Conservation (phyloP, 1,140 invertebrate genomes). For the Penaeus chinensis region DNA sequence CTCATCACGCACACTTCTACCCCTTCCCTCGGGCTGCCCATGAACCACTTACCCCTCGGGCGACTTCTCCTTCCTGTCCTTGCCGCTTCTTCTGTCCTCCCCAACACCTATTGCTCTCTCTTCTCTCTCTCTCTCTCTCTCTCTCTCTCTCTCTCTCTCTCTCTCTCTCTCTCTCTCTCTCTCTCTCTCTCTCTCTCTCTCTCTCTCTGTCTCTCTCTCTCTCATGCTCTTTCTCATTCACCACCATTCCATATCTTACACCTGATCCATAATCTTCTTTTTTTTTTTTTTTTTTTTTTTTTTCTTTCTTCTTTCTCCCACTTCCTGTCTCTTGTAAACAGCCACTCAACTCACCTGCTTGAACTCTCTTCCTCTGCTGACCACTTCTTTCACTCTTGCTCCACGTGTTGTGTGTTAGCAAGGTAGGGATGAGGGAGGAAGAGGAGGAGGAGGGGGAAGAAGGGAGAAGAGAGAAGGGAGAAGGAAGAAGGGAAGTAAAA, state of each 20-base stretch:
- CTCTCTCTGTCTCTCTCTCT: too few relatives aligned
- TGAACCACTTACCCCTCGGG: neutral
- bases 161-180: neutral
- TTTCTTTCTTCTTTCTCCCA: conserved; percentile 2
- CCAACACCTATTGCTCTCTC: neutral
- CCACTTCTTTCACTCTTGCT: neutral
- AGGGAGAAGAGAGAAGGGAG: too few relatives aligned
- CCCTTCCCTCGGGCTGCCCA: neutral
- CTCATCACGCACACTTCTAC: neutral
- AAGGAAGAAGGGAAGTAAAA: too few relatives aligned
- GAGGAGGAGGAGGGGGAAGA: neutral
- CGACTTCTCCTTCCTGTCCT: neutral
- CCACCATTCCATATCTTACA: too few relatives aligned
- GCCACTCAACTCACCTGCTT: neutral
- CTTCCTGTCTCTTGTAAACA: neutral
- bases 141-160: neutral
- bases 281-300: neutral
- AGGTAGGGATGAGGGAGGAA: conserved; percentile 1
- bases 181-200: neutral
- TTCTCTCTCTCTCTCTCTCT: neutral
- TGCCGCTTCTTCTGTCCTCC: neutral
- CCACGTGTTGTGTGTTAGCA: neutral
- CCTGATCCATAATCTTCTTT: too few relatives aligned
- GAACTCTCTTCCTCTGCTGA: neutral
- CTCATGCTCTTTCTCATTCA: too few relatives aligned